These are phyloP conservation scores for Ganaspis sp. DNA, from an alignment of 1,140 invertebrate genomes.

Conservation along the genomic window DNA sequence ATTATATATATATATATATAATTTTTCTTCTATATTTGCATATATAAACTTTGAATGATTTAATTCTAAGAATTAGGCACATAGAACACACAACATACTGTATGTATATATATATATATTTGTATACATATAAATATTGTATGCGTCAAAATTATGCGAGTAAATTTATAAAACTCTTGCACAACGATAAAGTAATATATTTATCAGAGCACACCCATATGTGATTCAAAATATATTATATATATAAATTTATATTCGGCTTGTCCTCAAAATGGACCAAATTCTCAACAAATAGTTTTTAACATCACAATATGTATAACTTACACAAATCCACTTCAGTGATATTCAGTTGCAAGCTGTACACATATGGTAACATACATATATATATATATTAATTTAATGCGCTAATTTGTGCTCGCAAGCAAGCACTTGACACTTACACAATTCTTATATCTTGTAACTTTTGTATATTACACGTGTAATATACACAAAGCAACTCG, in stretches of 20 bases:
- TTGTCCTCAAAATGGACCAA: slow-evolving; percentile 13
- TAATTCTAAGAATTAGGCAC: slow-evolving; percentile 60
- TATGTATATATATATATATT: slow-evolving; percentile 35
- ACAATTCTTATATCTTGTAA: slow-evolving; percentile 1
- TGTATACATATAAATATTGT: slow-evolving; percentile 49
- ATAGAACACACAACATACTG: slow-evolving; percentile 60
- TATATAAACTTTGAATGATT: slow-evolving; percentile 43
- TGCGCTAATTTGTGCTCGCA: slow-evolving; percentile 6
- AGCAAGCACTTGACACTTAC: slow-evolving; percentile 39
- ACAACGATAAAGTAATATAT: background rate
- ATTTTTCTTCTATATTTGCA: slow-evolving; percentile 35
- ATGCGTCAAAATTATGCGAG: slow-evolving; percentile 44
- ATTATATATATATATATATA: slow-evolving; percentile 34
- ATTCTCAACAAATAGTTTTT: slow-evolving; percentile 2
- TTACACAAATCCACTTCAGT: slow-evolving; percentile 37
- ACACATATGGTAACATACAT: slow-evolving; percentile 51
- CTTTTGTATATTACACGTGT: slow-evolving; percentile 47
- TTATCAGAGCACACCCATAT: slow-evolving; percentile 16
- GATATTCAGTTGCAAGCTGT: slow-evolving; percentile 47
- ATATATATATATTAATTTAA: slow-evolving; percentile 43
- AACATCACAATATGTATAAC: slow-evolving; percentile 43
- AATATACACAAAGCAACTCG: slow-evolving; percentile 46
- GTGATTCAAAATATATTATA: slow-evolving; percentile 29
- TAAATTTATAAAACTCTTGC: slow-evolving; percentile 39
- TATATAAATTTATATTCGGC: slow-evolving; percentile 29